phyloP scores from a whole-genome alignment of 2,888 invertebrate genomes.

The Dendrolimus pini region DNA sequence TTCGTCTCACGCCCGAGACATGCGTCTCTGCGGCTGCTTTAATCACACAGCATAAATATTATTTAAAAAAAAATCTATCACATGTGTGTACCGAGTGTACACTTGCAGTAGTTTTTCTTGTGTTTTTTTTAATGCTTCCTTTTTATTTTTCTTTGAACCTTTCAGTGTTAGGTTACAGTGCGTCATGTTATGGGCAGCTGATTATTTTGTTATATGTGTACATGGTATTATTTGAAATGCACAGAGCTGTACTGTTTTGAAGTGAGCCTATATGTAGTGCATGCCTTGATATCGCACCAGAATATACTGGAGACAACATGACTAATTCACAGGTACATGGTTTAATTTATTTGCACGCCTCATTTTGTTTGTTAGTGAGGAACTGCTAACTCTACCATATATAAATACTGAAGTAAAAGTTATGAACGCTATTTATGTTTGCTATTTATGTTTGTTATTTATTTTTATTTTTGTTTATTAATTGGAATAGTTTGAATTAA shows the following conservation, averaged over 20 bases:
- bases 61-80: conserved; percentile 35
- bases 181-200: conserved; percentile 65
- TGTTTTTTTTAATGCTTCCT: conserved; percentile 54
- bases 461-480: no score
- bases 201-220: conserved; percentile 60
- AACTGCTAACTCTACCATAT: conserved; percentile 6
- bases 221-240: conserved; percentile 64
- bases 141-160: conserved; percentile 57
- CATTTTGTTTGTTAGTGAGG: conserved; percentile 17
- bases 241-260: conserved; percentile 59
- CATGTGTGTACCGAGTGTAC: conserved; percentile 23
- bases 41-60: conserved; percentile 41
- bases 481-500: no score
- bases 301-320: conserved; percentile 64
- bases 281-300: conserved; percentile 63
- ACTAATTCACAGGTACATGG: conserved; percentile 78
- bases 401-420: no score
- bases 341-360: conserved; percentile 40
- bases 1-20: conserved; percentile 53
- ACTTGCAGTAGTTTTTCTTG: conserved; percentile 27
- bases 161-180: conserved; percentile 68
- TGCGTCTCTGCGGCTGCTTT: conserved; percentile 48
- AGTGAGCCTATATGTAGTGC: conserved; percentile 68
- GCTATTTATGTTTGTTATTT: no score
- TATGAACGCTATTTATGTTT: no score